Evolutionary conservation across 2,888 invertebrate genomes (phyloP).

Genomic region (Patella ulyssiponensis): DNA sequence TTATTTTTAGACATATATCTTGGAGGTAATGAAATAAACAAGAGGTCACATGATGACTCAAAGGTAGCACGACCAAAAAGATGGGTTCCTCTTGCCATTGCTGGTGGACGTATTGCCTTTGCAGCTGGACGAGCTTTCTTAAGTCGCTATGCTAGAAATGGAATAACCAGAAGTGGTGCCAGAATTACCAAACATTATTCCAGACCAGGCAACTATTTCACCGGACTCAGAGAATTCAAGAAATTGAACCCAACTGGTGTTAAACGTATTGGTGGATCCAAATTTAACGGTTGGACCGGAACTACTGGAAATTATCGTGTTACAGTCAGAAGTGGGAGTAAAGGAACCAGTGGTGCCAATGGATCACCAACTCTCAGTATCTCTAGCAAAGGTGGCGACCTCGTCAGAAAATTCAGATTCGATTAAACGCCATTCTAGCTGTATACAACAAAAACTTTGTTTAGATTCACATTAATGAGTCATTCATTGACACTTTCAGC

Average conservation of each 20-base stretch:
- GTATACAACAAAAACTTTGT: too few species aligned
- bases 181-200: conserved; percentile 33
- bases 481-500: too few species aligned
- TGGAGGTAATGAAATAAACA: background rate
- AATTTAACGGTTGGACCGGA: conserved; percentile 32
- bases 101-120: conserved; percentile 18
- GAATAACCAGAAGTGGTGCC: conserved; percentile 26
- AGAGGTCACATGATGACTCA: background rate
- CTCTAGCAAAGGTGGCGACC: conserved; percentile 19
- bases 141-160: conserved; percentile 19
- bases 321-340: conserved; percentile 30
- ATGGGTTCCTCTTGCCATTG: conserved; percentile 8
- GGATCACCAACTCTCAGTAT: conserved; percentile 37
- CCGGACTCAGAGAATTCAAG: conserved; percentile 35
- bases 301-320: conserved; percentile 35
- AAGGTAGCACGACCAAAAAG: background rate
- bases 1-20: background rate
- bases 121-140: conserved; percentile 25
- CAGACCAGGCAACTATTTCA: conserved; percentile 28
- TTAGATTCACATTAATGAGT: too few species aligned
- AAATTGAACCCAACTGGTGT: conserved; percentile 26
- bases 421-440: background rate
- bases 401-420: conserved; percentile 41
- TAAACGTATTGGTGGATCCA: conserved; percentile 20
- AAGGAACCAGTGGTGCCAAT: conserved; percentile 24